These are phyloP conservation scores for Chaitophorus viminalis DNA, from an alignment of 2,888 invertebrate species.

Conservation along the genomic window DNA sequence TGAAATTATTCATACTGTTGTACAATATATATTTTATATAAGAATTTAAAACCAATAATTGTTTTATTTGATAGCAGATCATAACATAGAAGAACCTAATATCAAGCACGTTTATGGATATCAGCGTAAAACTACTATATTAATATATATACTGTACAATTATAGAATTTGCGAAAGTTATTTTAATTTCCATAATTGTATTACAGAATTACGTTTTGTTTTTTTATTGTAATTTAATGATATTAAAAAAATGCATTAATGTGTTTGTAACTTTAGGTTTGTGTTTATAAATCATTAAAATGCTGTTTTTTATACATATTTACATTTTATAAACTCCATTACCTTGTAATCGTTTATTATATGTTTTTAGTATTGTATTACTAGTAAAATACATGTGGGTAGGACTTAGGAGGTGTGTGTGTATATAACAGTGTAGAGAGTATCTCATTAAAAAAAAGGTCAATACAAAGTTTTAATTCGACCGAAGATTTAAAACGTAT, in stretches of 20 bases:
- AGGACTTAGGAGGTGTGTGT: not conserved
- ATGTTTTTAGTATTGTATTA: conserved; percentile 19
- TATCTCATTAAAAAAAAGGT: not conserved
- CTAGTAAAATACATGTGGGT: not conserved
- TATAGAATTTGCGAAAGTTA: no score
- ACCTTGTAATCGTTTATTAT: not conserved
- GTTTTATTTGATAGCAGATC: not conserved
- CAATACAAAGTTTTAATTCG: not conserved
- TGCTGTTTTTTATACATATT: not conserved
- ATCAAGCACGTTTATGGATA: no score
- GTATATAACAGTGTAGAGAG: not conserved
- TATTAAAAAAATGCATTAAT: not conserved
- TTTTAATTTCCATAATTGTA: no score
- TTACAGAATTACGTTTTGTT: no score
- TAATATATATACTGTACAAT: no score
- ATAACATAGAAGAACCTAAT: not conserved
- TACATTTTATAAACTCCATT: conserved; percentile 26
- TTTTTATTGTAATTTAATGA: not conserved
- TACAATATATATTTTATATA: not conserved
- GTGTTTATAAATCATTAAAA: not conserved
- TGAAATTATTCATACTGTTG: not conserved
- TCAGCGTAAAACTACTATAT: no score
- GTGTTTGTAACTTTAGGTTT: not conserved
- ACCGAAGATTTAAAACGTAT: not conserved
- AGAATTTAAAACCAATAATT: not conserved